Evolutionary conservation across 1,140 invertebrate genomes (phyloP), one percentile per base, ranked within the genome.

Genomic region (Sitodiplosis mosellana): DNA sequence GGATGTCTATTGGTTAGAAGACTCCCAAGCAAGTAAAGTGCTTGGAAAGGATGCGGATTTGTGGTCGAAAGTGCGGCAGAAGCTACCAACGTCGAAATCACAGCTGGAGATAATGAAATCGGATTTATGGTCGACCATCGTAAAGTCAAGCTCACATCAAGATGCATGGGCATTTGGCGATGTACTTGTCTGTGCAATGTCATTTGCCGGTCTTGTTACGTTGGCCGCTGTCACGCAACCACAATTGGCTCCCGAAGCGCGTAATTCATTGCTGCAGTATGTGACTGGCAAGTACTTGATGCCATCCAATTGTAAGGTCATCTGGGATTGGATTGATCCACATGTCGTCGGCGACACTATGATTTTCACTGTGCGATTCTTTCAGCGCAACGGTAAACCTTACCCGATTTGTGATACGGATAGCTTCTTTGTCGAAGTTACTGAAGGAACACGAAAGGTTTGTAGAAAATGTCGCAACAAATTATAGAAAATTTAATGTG

Each of bases 361-460:
- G 72, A 85, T 83, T 56, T 92, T 93, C 64, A 83, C 77, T 47
- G 80, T 92, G 43, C 70, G 87, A 73, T 91, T 91, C 68, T 91
- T 79, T 69, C 87, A 91, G 68, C 80, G 87, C 55, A 91, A 91
- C 59, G 86, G 87, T 19, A 82, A 88, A 59, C 83, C 87, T 48
- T 93, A 92, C 71, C 87, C 87, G 53, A 82, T 92, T 53, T 90
- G 86, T 65, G 84, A 90, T 69, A 84, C 82, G 47, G 88, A 92
- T 69, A 81, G 85, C 63, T 73, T 93, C 45, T 74, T 80, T 53
- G 81, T 92, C 21, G 82, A 87, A 64, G 84, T 93, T 51, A 80
- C 77, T 33, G 83, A 89, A 57, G 84, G 84, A 33, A 76, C 79
- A 14, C 74, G 82, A 52, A 83, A 87, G 67, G 80, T 91, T 27